Evolutionary conservation across 2,888 invertebrate genomes (phyloP).

Genomic region (Apodemia zela): DNA sequence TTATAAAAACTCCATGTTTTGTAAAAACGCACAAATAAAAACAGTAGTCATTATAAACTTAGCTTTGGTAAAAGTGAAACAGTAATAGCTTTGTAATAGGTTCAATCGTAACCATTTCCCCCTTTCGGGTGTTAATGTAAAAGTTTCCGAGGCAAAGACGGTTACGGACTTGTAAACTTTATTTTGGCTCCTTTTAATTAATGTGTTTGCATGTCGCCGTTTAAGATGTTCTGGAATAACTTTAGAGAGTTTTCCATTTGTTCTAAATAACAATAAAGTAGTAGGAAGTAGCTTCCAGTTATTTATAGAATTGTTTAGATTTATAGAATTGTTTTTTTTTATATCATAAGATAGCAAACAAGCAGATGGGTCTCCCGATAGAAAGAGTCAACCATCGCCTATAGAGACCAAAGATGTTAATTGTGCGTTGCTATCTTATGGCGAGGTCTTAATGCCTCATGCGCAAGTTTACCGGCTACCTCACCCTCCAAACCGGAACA

Average conservation of each 20-base stretch:
- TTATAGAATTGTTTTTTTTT: too few species aligned
- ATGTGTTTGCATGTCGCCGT: slow-evolving; percentile 68
- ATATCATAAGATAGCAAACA: too few species aligned
- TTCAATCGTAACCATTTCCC: slow-evolving; percentile 63
- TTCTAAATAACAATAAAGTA: slow-evolving; percentile 7
- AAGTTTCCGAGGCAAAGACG: slow-evolving; percentile 57
- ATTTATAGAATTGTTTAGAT: too few species aligned
- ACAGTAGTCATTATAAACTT: slow-evolving; percentile 25
- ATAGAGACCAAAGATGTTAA: too few species aligned
- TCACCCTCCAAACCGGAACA: too few species aligned
- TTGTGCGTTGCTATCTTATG: too few species aligned
- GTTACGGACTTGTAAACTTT: slow-evolving; percentile 65
- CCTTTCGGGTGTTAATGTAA: slow-evolving; percentile 62
- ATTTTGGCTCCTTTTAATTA: slow-evolving; percentile 70
- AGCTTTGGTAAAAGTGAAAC: slow-evolving; percentile 29
- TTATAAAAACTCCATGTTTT: too few species aligned
- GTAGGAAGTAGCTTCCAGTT: too few species aligned
- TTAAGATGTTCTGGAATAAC: slow-evolving; percentile 45
- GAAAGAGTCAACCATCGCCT: too few species aligned
- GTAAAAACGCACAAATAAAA: background rate
- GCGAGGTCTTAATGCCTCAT: too few species aligned
- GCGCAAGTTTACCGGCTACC: too few species aligned
- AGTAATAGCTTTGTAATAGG: slow-evolving; percentile 44
- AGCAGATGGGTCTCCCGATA: too few species aligned
- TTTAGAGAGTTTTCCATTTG: slow-evolving; percentile 32